These are phyloP conservation scores for Pollachius pollachius DNA, from an alignment of 2,113 vertebrate genomes.

Conservation along the genomic window DNA sequence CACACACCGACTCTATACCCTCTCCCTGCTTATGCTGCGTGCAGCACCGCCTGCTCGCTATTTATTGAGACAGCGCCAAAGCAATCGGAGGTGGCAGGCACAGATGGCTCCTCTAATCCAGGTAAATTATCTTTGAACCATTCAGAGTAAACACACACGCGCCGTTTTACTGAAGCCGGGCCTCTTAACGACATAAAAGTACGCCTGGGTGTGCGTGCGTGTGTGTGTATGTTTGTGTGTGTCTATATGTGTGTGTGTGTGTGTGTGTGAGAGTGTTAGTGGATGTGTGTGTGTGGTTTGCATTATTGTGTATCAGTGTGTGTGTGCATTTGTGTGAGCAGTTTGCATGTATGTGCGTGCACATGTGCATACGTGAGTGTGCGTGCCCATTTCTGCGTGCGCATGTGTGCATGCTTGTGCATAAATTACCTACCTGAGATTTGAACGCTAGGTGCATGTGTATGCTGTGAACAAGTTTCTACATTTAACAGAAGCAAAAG, in stretches of 20 bases:
- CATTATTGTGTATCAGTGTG: constrained; percentile 5
- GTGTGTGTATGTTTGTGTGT: constrained; percentile 4
- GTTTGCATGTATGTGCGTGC: not conserved
- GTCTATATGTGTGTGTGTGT: not conserved
- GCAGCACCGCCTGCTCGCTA: constrained; percentile 59
- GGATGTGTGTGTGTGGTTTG: not conserved
- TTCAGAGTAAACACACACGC: constrained; percentile 69
- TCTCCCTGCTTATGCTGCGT: constrained; percentile 4
- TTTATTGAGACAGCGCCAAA: constrained; percentile 73
- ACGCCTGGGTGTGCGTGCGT: constrained; percentile 8
- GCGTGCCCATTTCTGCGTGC: too few relatives aligned
- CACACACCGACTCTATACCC: too few relatives aligned
- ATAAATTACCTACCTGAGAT: too few relatives aligned
- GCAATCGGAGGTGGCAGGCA: constrained; percentile 69
- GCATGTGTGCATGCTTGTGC: too few relatives aligned
- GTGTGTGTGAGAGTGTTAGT: too few relatives aligned
- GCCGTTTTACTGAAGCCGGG: constrained; percentile 53
- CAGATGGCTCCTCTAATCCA: constrained; percentile 77
- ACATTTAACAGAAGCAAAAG: too few relatives aligned
- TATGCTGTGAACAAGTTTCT: too few relatives aligned
- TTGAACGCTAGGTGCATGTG: too few relatives aligned
- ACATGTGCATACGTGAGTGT: too few relatives aligned
- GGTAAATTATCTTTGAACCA: constrained; percentile 76
- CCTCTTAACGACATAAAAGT: constrained; percentile 42
- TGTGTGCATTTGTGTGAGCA: not conserved